Base-by-base conservation (phyloP, 1,140 invertebrate genomes). In the Papilio helenus region DNA sequence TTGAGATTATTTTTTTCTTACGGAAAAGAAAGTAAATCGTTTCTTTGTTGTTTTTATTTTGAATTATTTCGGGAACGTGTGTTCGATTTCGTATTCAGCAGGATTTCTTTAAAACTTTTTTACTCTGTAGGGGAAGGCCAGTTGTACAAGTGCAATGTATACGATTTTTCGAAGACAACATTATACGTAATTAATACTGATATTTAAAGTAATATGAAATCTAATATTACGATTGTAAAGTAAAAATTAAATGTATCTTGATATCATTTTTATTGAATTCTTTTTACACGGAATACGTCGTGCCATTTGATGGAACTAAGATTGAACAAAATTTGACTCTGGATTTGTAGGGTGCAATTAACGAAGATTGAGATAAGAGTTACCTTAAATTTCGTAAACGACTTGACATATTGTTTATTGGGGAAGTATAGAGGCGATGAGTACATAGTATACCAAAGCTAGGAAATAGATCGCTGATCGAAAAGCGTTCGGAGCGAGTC, bases 61-160 rank as follows among this genome's bases (percentile, higher is more conserved):
- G 39, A 65, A 65, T 65, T 65, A 29, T 61, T 76, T 83, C 84
- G 79, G 85, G 86, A 87, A 88, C 82, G 89, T 88, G 87, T 87
- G 83, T 91, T 87, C 89, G 85, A 85, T 89, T 88, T 86, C 88
- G 86, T 85, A 89, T 91, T 85, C 87, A 34, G n/a, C 58, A 26
- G 74, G 34, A 68, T 90, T 87, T 89, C 85, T 87, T 89, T 88
- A 88, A 82, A 82, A 86, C 83, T 86, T 85, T n/a, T 88, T 79
- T 88, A 88, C 86, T 88, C 90, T 82, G 88, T 91, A 87, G 88
- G 89, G 87, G 90, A 85, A 90, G 92, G 92, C 92, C 93, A 92
- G 94, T 92, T 91, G 86, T 88, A 92, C 91, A 92, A 92, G 93
- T 94, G 93, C 93, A 94, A 94, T 94, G 92, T 94, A 94, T 94